Evolutionary conservation across 2,113 vertebrate species (phyloP), one percentile per base, ranked within the genome.

Genomic region (Pteruthius melanotis): DNA sequence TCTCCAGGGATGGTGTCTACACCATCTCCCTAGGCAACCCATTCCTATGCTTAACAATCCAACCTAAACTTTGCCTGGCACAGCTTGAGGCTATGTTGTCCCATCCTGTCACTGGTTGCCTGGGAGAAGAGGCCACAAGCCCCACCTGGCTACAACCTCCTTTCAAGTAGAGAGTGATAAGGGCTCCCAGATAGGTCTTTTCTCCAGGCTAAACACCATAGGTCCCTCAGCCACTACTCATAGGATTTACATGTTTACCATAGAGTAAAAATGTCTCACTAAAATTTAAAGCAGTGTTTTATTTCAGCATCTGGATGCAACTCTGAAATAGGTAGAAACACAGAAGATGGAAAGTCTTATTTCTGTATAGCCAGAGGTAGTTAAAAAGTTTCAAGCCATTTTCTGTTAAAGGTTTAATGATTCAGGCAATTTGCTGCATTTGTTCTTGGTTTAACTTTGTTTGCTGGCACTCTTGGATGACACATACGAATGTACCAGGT

Each of bases 401-500:
- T 91, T 70, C 23, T 78, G 1, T 52, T 53, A 54, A 37, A 57
- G 13, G 11, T 6, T 63, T 87, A 54, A n/a, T 50, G 72, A 77
- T 60, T 26, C 17, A 59, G 19, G 6, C 12, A 21, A 61, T 81
- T 66, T 84, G 11, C n/a, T 70, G 44, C 4, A 42, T 69, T 74
- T 57, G 6, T 72, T 49, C 26, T 47, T 89, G 21, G 8, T 50
- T 81, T 61, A 61, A 13, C 9, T 79, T 33, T 37, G 20, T 61
- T 84, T 75, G 40, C 17, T 79, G 40, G 17, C 21, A 30, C 8
- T 77, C 50, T 49, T 53, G 35, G 13, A 45, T 87, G 47, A 42
- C 21, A 42, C 6, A 10, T 70, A 33, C 0, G 0, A 75, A 24
- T 22, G 15, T 59, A 57, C 14, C 7, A 13, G 5, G 3, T 60